These are phyloP conservation scores for Cheumatopsyche charites DNA, from an alignment of 1,140 invertebrate genomes.

Conservation along the genomic window DNA sequence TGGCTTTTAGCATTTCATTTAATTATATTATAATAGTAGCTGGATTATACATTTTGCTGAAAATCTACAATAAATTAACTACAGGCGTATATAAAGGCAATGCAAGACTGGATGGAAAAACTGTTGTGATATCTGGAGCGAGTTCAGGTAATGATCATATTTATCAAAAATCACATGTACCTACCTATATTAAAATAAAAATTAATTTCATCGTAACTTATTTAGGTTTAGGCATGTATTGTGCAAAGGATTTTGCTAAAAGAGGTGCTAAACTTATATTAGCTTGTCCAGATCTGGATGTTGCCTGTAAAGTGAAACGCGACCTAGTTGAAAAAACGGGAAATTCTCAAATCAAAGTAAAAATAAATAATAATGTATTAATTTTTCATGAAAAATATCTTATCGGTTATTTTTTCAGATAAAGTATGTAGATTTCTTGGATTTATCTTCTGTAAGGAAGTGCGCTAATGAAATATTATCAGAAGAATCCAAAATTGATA, in stretches of 20 bases:
- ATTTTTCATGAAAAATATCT: constrained; percentile 54
- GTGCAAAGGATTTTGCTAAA: constrained; percentile 71
- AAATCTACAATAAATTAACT: constrained; percentile 41
- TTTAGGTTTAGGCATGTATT: constrained; percentile 67
- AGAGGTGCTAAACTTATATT: constrained; percentile 77
- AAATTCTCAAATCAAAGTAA: constrained; percentile 10
- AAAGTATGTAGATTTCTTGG: constrained; percentile 61
- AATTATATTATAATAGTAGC: not conserved
- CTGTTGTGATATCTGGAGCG: constrained; percentile 43
- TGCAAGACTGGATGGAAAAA: constrained; percentile 46
- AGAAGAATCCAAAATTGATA: constrained; percentile 64
- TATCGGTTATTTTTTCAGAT: constrained; percentile 66
- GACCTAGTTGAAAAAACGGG: constrained; percentile 57
- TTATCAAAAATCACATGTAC: not conserved
- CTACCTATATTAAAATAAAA: not conserved
- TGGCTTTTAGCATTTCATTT: too few relatives aligned
- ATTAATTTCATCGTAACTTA: not conserved
- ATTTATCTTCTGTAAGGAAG: constrained; percentile 58
- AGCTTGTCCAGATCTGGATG: constrained; percentile 69
- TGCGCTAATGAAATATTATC: constrained; percentile 59
- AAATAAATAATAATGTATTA: not conserved
- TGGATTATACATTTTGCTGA: constrained; percentile 6
- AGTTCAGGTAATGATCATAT: constrained; percentile 35
- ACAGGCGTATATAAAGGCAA: constrained; percentile 43
- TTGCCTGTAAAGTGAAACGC: constrained; percentile 64